A percentile compares a stretch with the other conserved stretches of the same genome.
These are phyloP conservation scores for Microtus montanus DNA, from an alignment of 2,113 vertebrate genomes.

Conservation along the genomic window DNA sequence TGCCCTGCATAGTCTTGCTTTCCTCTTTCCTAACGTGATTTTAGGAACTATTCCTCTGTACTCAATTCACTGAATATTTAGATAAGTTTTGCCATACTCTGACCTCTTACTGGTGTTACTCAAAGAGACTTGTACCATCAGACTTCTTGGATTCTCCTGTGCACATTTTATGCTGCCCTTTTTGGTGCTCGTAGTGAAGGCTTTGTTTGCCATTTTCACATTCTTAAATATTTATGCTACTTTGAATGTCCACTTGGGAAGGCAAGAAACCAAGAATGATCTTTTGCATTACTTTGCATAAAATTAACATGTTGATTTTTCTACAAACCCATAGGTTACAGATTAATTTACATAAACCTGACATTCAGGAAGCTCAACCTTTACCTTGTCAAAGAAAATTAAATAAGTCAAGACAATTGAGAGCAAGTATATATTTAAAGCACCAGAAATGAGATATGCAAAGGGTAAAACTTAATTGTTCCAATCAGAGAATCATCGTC, in stretches of 20 bases:
- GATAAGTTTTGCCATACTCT: constrained; percentile 6
- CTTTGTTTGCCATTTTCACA: constrained; percentile 47
- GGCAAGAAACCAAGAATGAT: constrained; percentile 18
- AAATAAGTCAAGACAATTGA: constrained; percentile 58
- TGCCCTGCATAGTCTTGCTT: not conserved
- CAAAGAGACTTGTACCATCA: constrained; percentile 24
- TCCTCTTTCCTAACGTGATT: constrained; percentile 40
- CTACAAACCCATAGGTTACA: constrained; percentile 63
- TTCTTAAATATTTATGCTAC: constrained; percentile 56
- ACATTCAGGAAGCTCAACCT: constrained; percentile 52
- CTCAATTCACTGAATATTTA: not conserved
- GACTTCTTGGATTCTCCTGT: not conserved
- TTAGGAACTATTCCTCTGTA: constrained; percentile 36
- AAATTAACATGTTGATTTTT: constrained; percentile 68
- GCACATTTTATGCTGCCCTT: constrained; percentile 5
- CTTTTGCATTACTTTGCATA: constrained; percentile 71
- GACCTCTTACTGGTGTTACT: not conserved
- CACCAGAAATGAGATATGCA: not conserved
- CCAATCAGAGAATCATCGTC: not conserved
- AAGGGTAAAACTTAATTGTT: not conserved
- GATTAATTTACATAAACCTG: constrained; percentile 69
- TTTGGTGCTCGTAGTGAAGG: not conserved
- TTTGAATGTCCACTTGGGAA: constrained; percentile 50
- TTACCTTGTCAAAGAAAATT: constrained; percentile 61
- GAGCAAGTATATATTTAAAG: constrained; percentile 36